phyloP scores from a whole-genome alignment of 2,797 vertebrate species.

The Ceyx erithaca region DNA sequence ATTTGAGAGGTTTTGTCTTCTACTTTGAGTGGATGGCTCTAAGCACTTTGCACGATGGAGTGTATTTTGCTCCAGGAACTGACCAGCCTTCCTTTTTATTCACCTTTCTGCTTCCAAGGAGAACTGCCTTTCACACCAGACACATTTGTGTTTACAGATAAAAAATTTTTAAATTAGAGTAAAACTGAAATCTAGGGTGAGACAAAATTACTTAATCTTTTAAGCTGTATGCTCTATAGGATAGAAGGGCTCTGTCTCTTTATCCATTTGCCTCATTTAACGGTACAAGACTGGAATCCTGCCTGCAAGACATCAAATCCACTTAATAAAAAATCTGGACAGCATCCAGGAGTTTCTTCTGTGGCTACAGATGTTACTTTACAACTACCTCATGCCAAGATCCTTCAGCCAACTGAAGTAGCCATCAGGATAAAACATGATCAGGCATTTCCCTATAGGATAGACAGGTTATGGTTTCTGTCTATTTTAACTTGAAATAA shows the following conservation, averaged over 20 bases:
- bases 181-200: constrained; percentile 33
- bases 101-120: neutral
- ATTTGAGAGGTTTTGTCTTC: neutral
- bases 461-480: neutral
- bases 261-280: constrained; percentile 48
- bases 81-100: neutral
- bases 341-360: neutral
- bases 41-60: neutral
- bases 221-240: constrained; percentile 15
- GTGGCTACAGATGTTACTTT: constrained; percentile 13
- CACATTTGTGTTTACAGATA: constrained; percentile 27
- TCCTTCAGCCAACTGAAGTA: neutral
- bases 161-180: neutral
- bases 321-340: constrained; percentile 38
- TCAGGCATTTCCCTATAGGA: neutral
- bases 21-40: neutral
- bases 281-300: constrained; percentile 33
- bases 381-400: neutral
- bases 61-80: neutral
- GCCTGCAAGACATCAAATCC: constrained; percentile 42
- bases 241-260: constrained; percentile 16
- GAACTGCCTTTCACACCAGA: neutral
- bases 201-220: constrained; percentile 56
- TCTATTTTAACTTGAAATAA: neutral
- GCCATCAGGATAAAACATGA: neutral